Base-by-base conservation (phyloP, 1,140 invertebrate genomes). In the Drosophila varians region DNA sequence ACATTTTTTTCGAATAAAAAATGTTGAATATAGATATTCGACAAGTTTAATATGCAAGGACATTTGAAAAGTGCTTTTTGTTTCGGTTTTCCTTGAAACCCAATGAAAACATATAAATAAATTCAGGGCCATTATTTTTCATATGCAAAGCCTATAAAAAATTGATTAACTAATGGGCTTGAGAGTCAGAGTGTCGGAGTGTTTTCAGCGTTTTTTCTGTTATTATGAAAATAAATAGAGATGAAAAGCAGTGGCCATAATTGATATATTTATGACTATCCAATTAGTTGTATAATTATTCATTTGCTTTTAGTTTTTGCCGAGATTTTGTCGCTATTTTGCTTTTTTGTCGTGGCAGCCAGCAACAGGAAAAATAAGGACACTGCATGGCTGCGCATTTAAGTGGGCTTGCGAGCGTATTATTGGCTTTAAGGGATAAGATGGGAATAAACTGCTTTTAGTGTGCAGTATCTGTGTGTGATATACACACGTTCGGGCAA, bases 401-500 rank as follows among this genome's bases (percentile, higher is more conserved):
- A 87, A 86, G 77, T 77, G 80, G 53, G 80, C 80, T 87, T 84
- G 72, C 53, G 56, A 82, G 70, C 69, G 82, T 64, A 87, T 87
- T 87, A 87, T 87, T 87, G 82, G 82, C 82, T 87, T 87, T 82
- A 87, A 87, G 77, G 82, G 82, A 87, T 87, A 87, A 87, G 82
- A 87, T 87, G 77, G 68, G 66, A 82, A 86, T 86, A 86, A 87
- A 86, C 82, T 87, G 86, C 82, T 87, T 80, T 87, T 80, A 61
- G 53, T 40, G 55, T 68, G 60, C 42, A 61, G 53, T 46, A 54
- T 43, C 23, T 31, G 34, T 47, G 49, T 8, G 36, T 48, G 16
- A 56, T 36, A 75, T 23, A 56, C 43, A 26, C 7, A 23, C 18
- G 38, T 9, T 53, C 53, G 57, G 12, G 43, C 43, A 53, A 53